Conservation (phyloP, 2,888 invertebrate species). For the Drosophila subsilvestris region DNA sequence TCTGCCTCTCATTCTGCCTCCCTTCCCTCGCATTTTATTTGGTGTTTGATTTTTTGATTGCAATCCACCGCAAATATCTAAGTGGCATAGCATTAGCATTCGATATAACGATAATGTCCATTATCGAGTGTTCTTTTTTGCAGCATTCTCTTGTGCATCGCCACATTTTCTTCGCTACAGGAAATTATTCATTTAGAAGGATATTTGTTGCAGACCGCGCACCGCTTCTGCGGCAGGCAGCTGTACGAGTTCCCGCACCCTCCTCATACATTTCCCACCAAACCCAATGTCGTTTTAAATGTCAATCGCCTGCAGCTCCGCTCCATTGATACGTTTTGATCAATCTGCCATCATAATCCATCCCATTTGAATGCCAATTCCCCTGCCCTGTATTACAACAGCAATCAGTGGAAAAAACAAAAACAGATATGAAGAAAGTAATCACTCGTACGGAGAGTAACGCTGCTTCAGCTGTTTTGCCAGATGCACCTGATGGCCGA, state of each 20-base stretch:
- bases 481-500: not conserved
- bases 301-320: not conserved
- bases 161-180: too few relatives aligned
- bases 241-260: not conserved
- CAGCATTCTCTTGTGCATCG: too few relatives aligned
- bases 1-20: constrained; percentile 8
- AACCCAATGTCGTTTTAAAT: not conserved
- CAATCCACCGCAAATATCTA: too few relatives aligned
- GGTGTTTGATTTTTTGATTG: not conserved
- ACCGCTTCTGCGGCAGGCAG: not conserved
- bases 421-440: not conserved
- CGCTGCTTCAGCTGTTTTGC: not conserved
- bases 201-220: not conserved
- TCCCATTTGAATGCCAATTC: not conserved
- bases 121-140: not conserved
- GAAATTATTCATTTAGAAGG: too few relatives aligned
- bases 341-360: not conserved
- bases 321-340: not conserved
- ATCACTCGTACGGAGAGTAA: too few relatives aligned
- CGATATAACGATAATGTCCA: too few relatives aligned
- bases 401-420: not conserved
- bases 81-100: too few relatives aligned
- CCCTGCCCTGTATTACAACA: not conserved
- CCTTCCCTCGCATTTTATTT: not conserved
- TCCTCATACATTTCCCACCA: not conserved